Base-by-base conservation (phyloP, 1,140 invertebrate species). In the Bombus soroeensis region DNA sequence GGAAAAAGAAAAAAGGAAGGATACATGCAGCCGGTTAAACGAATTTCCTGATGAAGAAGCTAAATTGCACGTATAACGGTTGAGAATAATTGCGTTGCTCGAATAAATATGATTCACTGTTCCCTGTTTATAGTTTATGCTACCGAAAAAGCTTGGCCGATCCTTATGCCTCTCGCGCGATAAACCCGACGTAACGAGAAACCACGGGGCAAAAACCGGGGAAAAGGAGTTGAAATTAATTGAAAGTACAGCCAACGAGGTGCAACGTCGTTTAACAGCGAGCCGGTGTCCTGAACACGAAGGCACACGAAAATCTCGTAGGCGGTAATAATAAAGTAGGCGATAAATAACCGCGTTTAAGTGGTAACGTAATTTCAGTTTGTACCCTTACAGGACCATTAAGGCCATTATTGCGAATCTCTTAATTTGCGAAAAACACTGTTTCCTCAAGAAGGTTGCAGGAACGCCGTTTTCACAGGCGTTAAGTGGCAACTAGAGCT, bases 351-450 rank as follows among this genome's bases (percentile, higher is more conserved):
- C 88, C 88, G 74, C 85, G 86, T 91, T 89, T 93, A 94, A 94
- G 93, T 92, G 92, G 91, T 86, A 91, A 94, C 93, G 94, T 94
- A 94, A 94, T 94, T 94, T 94, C 90, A 89, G 88, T 90, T 90
- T 87, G 87, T 89, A 88, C 87, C 87, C 92, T 89, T 92, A 91
- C 88, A 89, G 89, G 88, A 88, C 91, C 91, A 94, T 94, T 94
- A 94, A 94, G 92, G 93, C 93, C 92, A 94, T 94, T 94, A 94
- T 94, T 92, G 92, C 92, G 88, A 93, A 95, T 95, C 93, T 94
- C 93, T 94, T 95, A 95, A 95, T 95, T 95, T 94, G 92, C 92
- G 87, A 93, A 92, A 94, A 94, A 94, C 91, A 93, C 91, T 92
- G 91, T 92, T 93, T 92, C 79, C 85, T 73, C 80, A 32, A 37